Percentiles rank a stretch among this genome's conserved stretches.
Evolutionary conservation across 2,113 vertebrate species (phyloP).

Genomic region (Cyprinodon tularosa): DNA sequence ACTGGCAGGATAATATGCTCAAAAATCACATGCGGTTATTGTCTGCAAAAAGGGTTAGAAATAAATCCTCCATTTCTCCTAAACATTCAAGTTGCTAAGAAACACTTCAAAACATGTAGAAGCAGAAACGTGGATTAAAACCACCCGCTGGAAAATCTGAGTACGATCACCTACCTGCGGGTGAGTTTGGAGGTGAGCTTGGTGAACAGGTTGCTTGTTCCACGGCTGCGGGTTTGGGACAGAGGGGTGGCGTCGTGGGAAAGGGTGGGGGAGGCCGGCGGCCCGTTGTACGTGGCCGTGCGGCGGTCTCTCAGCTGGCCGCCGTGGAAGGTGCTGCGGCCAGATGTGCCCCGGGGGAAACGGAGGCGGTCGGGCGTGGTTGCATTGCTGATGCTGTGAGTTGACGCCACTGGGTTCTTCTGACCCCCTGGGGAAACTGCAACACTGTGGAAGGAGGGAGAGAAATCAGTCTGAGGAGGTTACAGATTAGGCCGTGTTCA

Average conservation of each 20-base stretch:
- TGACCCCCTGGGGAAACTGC: slow-evolving; percentile 85
- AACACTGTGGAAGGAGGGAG: slow-evolving; percentile 69
- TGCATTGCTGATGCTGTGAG: slow-evolving; percentile 92
- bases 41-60: slow-evolving; percentile 6
- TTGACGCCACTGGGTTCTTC: slow-evolving; percentile 92
- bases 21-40: background rate
- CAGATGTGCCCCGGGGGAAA: slow-evolving; percentile 93
- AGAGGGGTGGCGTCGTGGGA: slow-evolving; percentile 92
- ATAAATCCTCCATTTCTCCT: slow-evolving; percentile 6
- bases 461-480: background rate
- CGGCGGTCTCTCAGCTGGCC: slow-evolving; percentile 94
- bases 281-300: slow-evolving; percentile 96
- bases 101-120: background rate
- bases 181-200: slow-evolving; percentile 98
- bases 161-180: slow-evolving; percentile 84
- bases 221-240: slow-evolving; percentile 91
- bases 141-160: background rate
- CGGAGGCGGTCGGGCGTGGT: slow-evolving; percentile 91
- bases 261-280: slow-evolving; percentile 93
- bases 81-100: background rate
- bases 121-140: background rate
- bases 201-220: slow-evolving; percentile 95
- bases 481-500: background rate
- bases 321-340: slow-evolving; percentile 95
- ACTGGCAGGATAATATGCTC: background rate